Evolutionary conservation across 2,113 vertebrate species (phyloP).

Genomic region (Trichomycterus rosablanca): DNA sequence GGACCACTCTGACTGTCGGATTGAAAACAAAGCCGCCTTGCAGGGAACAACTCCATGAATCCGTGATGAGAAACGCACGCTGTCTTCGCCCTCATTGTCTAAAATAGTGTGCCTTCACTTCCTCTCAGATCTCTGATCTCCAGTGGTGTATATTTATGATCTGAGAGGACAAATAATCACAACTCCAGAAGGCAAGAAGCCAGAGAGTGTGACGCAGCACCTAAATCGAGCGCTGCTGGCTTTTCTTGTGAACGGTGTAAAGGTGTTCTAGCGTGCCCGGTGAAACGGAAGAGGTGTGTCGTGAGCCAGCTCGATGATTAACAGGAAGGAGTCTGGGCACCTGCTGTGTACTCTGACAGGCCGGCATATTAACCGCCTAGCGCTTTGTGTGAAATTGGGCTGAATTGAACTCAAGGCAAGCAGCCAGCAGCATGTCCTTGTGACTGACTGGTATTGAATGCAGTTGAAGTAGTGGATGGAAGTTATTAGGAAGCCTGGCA

Average conservation of each 20-base stretch:
- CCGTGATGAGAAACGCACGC: conserved; percentile 15
- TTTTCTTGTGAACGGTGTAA: conserved; percentile 13
- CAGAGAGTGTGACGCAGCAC: not conserved
- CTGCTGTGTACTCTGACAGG: conserved; percentile 39
- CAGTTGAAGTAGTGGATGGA: conserved; percentile 20
- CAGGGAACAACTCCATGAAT: not conserved
- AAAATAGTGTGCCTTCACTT: not conserved
- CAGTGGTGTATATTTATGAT: not conserved
- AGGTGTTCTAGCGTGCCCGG: conserved; percentile 33
- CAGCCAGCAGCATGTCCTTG: conserved; percentile 24
- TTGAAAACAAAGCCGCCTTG: not conserved
- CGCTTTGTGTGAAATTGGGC: conserved; percentile 9
- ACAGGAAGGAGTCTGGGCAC: conserved; percentile 10
- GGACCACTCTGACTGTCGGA: conserved; percentile 5
- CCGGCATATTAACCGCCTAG: conserved; percentile 40
- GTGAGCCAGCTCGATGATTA: conserved; percentile 37
- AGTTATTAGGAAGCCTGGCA: conserved; percentile 25
- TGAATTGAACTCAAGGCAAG: conserved; percentile 15
- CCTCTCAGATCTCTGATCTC: not conserved
- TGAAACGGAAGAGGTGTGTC: conserved; percentile 10
- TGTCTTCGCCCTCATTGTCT: not conserved
- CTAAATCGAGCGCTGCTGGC: not conserved
- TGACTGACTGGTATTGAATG: conserved; percentile 6
- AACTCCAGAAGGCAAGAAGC: not conserved
- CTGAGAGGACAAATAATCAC: not conserved